Percentiles rank a stretch among this genome's conserved stretches.
Evolutionary conservation across 2,888 invertebrate species (phyloP).

Genomic region (Pyralis farinalis): DNA sequence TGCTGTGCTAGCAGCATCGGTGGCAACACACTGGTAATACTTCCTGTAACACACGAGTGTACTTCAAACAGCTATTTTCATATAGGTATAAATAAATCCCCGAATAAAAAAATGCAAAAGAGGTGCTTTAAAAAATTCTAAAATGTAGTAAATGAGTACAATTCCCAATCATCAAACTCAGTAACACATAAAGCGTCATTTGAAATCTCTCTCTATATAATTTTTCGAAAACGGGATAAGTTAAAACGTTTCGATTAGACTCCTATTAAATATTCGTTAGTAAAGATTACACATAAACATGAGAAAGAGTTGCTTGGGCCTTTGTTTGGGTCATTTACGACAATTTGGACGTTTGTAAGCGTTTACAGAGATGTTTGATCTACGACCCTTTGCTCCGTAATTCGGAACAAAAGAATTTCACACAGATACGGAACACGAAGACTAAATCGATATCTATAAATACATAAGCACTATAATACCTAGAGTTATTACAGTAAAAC

Average conservation of each 20-base stretch:
- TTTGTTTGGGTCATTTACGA: conserved; percentile 25
- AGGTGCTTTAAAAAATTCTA: too few species aligned
- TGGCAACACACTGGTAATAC: too few species aligned
- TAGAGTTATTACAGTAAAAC: too few species aligned
- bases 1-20: too few species aligned
- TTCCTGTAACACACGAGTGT: too few species aligned
- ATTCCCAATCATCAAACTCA: too few species aligned
- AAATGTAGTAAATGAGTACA: too few species aligned
- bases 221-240: conserved; percentile 9
- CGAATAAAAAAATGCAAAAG: too few species aligned
- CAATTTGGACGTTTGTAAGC: conserved; percentile 14
- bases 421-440: conserved; percentile 9
- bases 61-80: too few species aligned
- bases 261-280: conserved; percentile 63
- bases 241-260: conserved; percentile 42
- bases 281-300: conserved; percentile 53
- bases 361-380: conserved; percentile 13
- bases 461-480: too few species aligned
- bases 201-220: not conserved
- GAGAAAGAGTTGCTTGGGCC: conserved; percentile 40
- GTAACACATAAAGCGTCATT: not conserved
- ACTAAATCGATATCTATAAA: too few species aligned
- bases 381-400: not conserved
- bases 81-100: too few species aligned
- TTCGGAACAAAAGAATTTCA: conserved; percentile 1